Conservation (phyloP, 2,113 vertebrate species). For the Fulmarus glacialis region DNA sequence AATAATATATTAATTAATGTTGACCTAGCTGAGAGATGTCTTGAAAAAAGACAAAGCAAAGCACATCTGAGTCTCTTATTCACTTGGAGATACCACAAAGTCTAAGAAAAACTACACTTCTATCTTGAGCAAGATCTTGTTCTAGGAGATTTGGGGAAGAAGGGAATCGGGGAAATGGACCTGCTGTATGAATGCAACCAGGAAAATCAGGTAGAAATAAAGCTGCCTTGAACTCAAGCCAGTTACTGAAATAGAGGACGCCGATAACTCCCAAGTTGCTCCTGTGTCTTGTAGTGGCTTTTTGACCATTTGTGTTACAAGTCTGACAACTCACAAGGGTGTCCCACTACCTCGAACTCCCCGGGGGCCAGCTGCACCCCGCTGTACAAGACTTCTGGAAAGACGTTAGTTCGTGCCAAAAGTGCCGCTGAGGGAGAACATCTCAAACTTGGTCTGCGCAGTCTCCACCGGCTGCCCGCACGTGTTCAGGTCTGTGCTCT, state of each 20-base stretch:
- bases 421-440: slow-evolving; percentile 69
- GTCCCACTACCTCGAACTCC: slow-evolving; percentile 60
- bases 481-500: neutral
- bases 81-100: neutral
- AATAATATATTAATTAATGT: neutral
- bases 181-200: neutral
- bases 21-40: neutral
- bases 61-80: neutral
- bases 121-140: neutral
- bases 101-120: neutral
- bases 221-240: neutral
- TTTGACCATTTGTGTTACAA: neutral
- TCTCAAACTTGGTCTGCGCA: slow-evolving; percentile 58
- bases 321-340: neutral
- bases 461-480: slow-evolving; percentile 48
- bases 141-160: neutral
- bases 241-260: neutral
- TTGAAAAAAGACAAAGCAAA: neutral
- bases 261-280: neutral
- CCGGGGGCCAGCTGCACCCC: slow-evolving; percentile 53
- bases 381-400: slow-evolving; percentile 70
- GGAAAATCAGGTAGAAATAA: neutral
- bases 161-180: neutral
- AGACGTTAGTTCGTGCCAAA: slow-evolving; percentile 64
- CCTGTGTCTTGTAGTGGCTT: neutral